Conservation (phyloP, 2,113 vertebrate genomes). For the Phyllostomus hastatus region DNA sequence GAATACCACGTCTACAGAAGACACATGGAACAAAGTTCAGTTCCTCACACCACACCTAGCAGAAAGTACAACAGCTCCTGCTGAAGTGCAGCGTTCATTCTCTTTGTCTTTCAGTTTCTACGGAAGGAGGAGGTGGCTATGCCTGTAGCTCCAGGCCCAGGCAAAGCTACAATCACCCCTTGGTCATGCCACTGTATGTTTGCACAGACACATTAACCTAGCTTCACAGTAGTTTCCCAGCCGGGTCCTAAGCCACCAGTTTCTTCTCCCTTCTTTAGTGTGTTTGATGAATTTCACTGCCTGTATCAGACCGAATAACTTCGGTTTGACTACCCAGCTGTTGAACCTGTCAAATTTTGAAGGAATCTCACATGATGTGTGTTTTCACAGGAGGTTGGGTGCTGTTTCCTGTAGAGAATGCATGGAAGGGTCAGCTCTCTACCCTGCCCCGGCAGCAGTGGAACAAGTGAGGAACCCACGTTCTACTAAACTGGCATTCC, state of each 20-base stretch:
- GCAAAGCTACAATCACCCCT: not conserved
- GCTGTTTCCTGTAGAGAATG: not conserved
- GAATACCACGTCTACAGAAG: not conserved
- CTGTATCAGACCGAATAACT: not conserved
- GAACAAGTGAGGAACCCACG: not conserved
- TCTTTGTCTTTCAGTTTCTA: not conserved
- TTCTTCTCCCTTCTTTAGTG: not conserved
- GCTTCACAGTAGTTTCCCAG: not conserved
- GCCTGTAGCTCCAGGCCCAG: not conserved
- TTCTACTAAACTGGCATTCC: not conserved
- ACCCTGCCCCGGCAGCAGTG: not conserved
- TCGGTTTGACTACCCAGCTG: not conserved
- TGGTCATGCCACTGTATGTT: accelerated
- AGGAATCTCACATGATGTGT: not conserved
- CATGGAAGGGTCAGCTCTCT: not conserved
- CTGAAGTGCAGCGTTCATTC: not conserved
- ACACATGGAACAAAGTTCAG: not conserved
- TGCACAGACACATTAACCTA: not conserved
- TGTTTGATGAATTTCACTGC: not conserved
- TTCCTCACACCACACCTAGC: not conserved
- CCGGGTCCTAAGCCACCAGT: not conserved
- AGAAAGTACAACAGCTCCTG: not conserved
- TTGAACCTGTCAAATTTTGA: not conserved
- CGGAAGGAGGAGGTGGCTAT: not conserved
- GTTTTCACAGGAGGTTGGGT: not conserved